Percentiles rank a stretch among this genome's conserved stretches.
phyloP scores from a whole-genome alignment of 2,888 invertebrate genomes.

The Dynastes grantii region DNA sequence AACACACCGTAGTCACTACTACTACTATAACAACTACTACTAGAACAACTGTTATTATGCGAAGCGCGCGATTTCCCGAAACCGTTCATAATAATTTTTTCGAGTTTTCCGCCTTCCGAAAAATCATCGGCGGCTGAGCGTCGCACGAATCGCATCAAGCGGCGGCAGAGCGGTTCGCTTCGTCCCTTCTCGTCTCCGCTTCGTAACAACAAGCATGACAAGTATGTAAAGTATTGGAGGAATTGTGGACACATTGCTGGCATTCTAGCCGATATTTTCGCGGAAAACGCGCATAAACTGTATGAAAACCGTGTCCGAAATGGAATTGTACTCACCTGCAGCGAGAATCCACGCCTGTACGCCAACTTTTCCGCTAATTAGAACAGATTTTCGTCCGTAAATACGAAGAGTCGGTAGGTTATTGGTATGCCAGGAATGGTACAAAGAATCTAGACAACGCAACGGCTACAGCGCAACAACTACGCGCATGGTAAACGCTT shows the following conservation, averaged over 20 bases:
- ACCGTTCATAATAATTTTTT: slow-evolving; percentile 53
- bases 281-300: slow-evolving; percentile 75
- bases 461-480: slow-evolving; percentile 87
- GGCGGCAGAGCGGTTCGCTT: slow-evolving; percentile 56
- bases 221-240: slow-evolving; percentile 86
- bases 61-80: slow-evolving; percentile 55
- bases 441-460: slow-evolving; percentile 98
- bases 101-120: slow-evolving; percentile 60
- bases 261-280: slow-evolving; percentile 80
- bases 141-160: slow-evolving; percentile 16
- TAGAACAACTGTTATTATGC: slow-evolving; percentile 29
- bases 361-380: slow-evolving; percentile 77
- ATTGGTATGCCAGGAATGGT: slow-evolving; percentile 97
- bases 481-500: slow-evolving; percentile 84
- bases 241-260: slow-evolving; percentile 83
- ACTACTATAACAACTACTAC: background rate
- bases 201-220: slow-evolving; percentile 81
- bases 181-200: slow-evolving; percentile 67
- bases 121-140: slow-evolving; percentile 58
- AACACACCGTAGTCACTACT: slow-evolving; percentile 46
- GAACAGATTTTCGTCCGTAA: slow-evolving; percentile 80
- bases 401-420: slow-evolving; percentile 82
- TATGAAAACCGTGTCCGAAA: slow-evolving; percentile 76
- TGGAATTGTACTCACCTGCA: slow-evolving; percentile 82
- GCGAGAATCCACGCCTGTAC: slow-evolving; percentile 77